Evolutionary conservation across 2,888 invertebrate species (phyloP), one percentile per base, ranked within the genome.

Genomic region (Tetheella fluctuosa): DNA sequence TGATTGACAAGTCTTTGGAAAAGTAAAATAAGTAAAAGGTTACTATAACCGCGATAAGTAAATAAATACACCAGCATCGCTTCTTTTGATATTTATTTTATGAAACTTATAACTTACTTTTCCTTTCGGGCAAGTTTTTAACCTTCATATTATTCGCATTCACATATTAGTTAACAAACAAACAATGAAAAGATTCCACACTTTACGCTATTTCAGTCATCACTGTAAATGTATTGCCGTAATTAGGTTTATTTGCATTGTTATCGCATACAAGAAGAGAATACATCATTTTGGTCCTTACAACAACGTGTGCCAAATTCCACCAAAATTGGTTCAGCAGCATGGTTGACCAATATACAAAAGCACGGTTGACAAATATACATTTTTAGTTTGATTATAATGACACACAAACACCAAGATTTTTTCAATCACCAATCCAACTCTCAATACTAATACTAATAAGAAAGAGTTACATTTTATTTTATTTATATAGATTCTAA

Each of bases 291-390:
- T 48, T 48, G 48, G 48, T 48, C 17, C 48, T n/a, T 20, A 48
- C 48, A 20, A 48, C 20, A 48, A 48, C 20, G 48, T n/a, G 48
- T 20, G 17, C n/a, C 39, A 39, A 39, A n/a, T 39, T n/a, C 39
- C n/a, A 39, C n/a, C 39, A 39, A 39, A 39, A 39, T 39, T 39
- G 5, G 5, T 15, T 6, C 39, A n/a, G 39, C 17, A 20, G n/a
- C 20, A 48, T 0, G 1, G 10, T 48, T 48, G 20, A n/a, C n/a
- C 10, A 6, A 59, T 69, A 65, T 62, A 65, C 37, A 30, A 62
- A 2, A 25, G 25, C 25, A 25, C 25, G 25, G 25, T 25, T 25
- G n/a, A n/a, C n/a, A n/a, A n/a, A n/a, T n/a, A n/a, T n/a, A n/a
- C n/a, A n/a, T n/a, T n/a, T n/a, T n/a, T n/a, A n/a, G n/a, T n/a